Base-by-base conservation (phyloP, 2,888 invertebrate species). In the Seira ritae region DNA sequence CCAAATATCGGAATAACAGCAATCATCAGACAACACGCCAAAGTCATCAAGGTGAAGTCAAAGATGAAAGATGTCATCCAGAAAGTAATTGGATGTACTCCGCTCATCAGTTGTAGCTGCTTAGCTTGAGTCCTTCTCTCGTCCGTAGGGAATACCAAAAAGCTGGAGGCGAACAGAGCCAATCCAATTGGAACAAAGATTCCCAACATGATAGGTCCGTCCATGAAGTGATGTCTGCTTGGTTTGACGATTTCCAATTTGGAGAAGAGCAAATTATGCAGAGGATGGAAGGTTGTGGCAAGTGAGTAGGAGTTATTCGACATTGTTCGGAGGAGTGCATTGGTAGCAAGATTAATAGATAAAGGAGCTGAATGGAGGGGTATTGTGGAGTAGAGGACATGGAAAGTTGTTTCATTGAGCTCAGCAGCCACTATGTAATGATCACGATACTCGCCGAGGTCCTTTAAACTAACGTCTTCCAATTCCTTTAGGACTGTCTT, bases 11-110 rank as follows among this genome's bases (percentile, higher is more conserved):
- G 86, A 69, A 80, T 84, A 17, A 65, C 87, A 15, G 90, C 81
- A 20, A 91, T 77, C 60, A 92, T 86, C n/a, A 90, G 77, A 3
- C 90, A 67, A 75, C 89, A 89, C 0, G 91, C 90, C 17, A 67
- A 87, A 15, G 90, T 80, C n/a, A 91, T 74, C 75, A 91, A 90
- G 70, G 91, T 82, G 76, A 91, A 88, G 86, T 92, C 92, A 91
- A 92, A 92, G 15, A 90, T 74, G 81, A 91, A 91, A 15, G 91
- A 90, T 0, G 91, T 88, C 1, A 89, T 12, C 92, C 92, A 92
- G 87, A 91, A 92, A 1, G 89, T 89, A 6, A 90, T 55, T 1
- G 91, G 86, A 68, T 89, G 89, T 0, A 91, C 90, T 0, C 92
- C 92, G 42, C 90, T 90, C 89, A 91, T 90, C 74, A 90, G 87